These are phyloP conservation scores for Apocrypta bakeri DNA, from an alignment of 1,140 invertebrate genomes.

Conservation along the genomic window DNA sequence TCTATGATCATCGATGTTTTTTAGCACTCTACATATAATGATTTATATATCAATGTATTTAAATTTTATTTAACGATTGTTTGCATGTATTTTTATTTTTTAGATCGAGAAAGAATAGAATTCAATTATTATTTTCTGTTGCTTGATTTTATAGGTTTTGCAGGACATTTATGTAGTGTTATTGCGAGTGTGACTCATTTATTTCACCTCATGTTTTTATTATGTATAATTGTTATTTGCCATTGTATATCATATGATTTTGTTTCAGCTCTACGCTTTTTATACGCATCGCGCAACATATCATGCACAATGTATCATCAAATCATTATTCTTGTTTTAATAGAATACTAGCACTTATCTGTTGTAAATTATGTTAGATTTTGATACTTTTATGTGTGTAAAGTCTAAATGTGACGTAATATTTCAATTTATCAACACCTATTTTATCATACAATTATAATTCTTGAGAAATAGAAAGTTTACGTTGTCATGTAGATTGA, in stretches of 20 bases:
- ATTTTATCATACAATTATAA: background rate
- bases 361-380: background rate
- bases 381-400: background rate
- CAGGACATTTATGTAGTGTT: background rate
- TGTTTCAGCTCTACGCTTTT: constrained; percentile 36
- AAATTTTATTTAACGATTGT: background rate
- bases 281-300: constrained; percentile 8
- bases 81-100: background rate
- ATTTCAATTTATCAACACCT: background rate
- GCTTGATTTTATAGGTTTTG: background rate
- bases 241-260: constrained; percentile 22
- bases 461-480: background rate
- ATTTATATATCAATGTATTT: background rate
- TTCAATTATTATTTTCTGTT: background rate
- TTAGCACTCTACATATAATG: background rate
- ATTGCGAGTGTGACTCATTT: background rate
- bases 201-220: constrained; percentile 11
- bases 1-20: background rate
- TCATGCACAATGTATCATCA: constrained; percentile 39
- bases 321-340: constrained; percentile 20
- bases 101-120: background rate
- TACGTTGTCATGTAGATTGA: background rate
- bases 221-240: constrained; percentile 22
- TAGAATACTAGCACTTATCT: background rate
- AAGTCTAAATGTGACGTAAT: background rate